These are phyloP conservation scores for Paedocypris micromegethes DNA, from an alignment of 2,797 vertebrate species.

Conservation along the genomic window DNA sequence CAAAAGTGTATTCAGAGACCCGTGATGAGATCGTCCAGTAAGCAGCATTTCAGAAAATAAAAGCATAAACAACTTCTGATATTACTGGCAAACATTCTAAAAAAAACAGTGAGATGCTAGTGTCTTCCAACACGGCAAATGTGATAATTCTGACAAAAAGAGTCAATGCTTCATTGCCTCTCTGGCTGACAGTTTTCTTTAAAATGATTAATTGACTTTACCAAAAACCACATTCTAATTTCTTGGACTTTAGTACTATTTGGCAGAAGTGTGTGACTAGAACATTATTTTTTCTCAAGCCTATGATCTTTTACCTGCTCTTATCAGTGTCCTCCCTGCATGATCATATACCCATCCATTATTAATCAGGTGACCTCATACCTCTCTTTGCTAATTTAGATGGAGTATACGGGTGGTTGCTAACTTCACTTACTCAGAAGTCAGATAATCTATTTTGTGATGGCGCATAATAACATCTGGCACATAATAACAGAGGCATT, in stretches of 20 bases:
- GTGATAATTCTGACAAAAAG: too few relatives aligned
- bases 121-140: too few relatives aligned
- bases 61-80: too few relatives aligned
- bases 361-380: conserved; percentile 34
- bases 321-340: not conserved
- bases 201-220: conserved; percentile 14
- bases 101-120: too few relatives aligned
- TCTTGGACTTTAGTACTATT: conserved; percentile 22
- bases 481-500: too few relatives aligned
- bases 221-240: conserved; percentile 19
- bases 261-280: conserved; percentile 20
- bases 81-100: too few relatives aligned
- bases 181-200: too few relatives aligned
- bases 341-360: conserved; percentile 37
- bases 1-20: too few relatives aligned
- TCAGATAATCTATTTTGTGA: conserved; percentile 10
- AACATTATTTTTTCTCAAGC: not conserved
- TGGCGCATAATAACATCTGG: not conserved
- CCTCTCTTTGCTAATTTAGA: conserved; percentile 21
- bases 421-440: too few relatives aligned
- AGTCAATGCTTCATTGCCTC: too few relatives aligned
- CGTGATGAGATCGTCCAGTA: too few relatives aligned
- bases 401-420: conserved; percentile 1
- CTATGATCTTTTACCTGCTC: conserved; percentile 7
- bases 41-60: too few relatives aligned